Percentiles rank a stretch among this genome's conserved stretches.
These are phyloP conservation scores for Thereva nobilitata DNA, from an alignment of 2,888 invertebrate genomes.

Conservation along the genomic window DNA sequence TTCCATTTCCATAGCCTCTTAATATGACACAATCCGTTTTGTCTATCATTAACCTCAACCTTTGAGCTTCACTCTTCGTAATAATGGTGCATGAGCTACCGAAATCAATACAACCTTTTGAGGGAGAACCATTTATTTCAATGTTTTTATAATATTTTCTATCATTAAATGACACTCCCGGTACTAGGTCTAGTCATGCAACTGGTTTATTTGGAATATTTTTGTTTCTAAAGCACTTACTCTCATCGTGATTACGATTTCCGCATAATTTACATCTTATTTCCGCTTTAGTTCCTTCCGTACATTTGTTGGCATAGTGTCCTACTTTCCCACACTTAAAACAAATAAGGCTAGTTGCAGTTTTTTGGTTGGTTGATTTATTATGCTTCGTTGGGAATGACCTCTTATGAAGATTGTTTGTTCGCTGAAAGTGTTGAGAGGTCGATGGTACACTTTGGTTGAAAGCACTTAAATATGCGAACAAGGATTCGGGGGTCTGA, in stretches of 20 bases:
- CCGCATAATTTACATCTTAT: not conserved
- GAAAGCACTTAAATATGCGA: not conserved
- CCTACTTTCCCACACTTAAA: constrained; percentile 17
- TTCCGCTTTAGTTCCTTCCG: not conserved
- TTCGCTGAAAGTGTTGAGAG: not conserved
- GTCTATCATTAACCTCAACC: constrained; percentile 11
- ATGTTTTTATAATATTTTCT: constrained; percentile 19
- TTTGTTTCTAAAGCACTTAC: not conserved
- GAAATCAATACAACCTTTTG: constrained; percentile 32
- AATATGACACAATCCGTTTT: constrained; percentile 12
- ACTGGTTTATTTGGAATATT: not conserved
- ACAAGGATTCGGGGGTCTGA: constrained; percentile 8
- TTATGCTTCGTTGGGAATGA: too few species aligned
- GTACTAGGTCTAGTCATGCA: constrained; percentile 7
- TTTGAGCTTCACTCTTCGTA: constrained; percentile 10
- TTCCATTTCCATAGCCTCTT: constrained; percentile 33
- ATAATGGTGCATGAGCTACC: constrained; percentile 28
- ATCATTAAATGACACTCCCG: not conserved
- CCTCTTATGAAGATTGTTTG: too few species aligned
- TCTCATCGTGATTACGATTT: not conserved
- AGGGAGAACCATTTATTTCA: not conserved
- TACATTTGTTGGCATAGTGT: constrained; percentile 10
- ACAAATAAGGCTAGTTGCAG: not conserved
- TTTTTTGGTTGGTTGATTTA: too few species aligned
- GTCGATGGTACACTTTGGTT: not conserved